Conservation (phyloP, 2,888 invertebrate genomes). For the Petrolisthes cinctipes region DNA sequence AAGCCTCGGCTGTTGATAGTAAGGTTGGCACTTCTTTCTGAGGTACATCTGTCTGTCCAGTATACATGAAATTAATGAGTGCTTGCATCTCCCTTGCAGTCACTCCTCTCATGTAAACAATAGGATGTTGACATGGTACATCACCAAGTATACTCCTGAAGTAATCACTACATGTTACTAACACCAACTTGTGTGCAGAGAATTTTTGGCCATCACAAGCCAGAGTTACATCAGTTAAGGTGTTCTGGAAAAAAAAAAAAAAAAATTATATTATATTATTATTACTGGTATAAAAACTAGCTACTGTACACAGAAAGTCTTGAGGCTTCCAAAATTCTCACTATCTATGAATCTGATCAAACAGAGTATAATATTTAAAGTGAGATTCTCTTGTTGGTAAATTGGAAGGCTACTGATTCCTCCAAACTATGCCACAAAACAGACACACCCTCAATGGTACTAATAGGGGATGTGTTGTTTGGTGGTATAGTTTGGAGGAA, state of each 20-base stretch:
- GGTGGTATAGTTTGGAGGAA: no score
- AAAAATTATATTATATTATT: no score
- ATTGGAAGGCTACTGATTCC: no score
- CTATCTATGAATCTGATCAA: no score
- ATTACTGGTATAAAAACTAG: no score
- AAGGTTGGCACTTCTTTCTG: conserved; percentile 61
- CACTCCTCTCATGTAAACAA: conserved; percentile 61
- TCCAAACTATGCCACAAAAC: no score
- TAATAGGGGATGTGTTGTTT: no score
- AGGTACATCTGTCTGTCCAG: conserved; percentile 59
- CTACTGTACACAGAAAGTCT: no score
- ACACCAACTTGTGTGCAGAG: conserved; percentile 60
- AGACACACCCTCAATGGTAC: no score
- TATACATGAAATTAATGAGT: conserved; percentile 64
- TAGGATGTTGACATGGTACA: conserved; percentile 64
- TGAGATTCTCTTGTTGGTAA: no score
- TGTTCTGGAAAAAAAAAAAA: conserved; percentile 56
- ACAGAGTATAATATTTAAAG: no score
- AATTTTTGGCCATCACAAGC: conserved; percentile 65
- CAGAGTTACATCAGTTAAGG: conserved; percentile 60
- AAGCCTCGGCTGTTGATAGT: conserved; percentile 60
- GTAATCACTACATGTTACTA: conserved; percentile 64
- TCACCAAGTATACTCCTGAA: conserved; percentile 60
- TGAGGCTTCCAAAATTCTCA: no score
- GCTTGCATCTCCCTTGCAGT: conserved; percentile 61